These are phyloP conservation scores for Egretta garzetta DNA, from an alignment of 2,113 vertebrate species.

Conservation along the genomic window DNA sequence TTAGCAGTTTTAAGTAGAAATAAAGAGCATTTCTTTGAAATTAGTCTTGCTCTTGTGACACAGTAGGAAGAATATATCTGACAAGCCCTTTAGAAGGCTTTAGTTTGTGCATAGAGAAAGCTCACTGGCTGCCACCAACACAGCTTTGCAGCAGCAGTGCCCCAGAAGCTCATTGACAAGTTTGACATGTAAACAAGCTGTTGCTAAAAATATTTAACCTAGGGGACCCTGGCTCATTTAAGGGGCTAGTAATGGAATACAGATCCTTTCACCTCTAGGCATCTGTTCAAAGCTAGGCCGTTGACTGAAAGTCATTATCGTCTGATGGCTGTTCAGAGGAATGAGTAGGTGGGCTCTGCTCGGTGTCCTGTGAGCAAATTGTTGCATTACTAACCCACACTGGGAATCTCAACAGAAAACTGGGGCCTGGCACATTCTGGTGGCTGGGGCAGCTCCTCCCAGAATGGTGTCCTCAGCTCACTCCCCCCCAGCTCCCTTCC, in stretches of 20 bases:
- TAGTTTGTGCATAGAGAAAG: neutral
- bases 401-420: neutral
- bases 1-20: slow-evolving; percentile 63
- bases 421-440: neutral
- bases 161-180: slow-evolving; percentile 58
- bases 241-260: slow-evolving; percentile 58
- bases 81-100: slow-evolving; percentile 48
- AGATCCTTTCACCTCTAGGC: slow-evolving; percentile 66
- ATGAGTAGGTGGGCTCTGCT: slow-evolving; percentile 35
- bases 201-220: slow-evolving; percentile 71
- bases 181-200: slow-evolving; percentile 70
- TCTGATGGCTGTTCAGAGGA: neutral
- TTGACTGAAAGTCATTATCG: neutral
- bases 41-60: slow-evolving; percentile 50
- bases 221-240: slow-evolving; percentile 10
- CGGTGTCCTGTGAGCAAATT: neutral
- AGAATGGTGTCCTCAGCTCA: neutral
- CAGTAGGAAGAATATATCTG: slow-evolving; percentile 37
- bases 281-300: slow-evolving; percentile 26
- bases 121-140: slow-evolving; percentile 21
- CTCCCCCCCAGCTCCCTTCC: neutral
- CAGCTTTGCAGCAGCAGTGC: slow-evolving; percentile 28
- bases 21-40: slow-evolving; percentile 69
- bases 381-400: neutral
- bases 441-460: neutral